Conservation (phyloP, 2,113 vertebrate genomes). For the Garra rufa region DNA sequence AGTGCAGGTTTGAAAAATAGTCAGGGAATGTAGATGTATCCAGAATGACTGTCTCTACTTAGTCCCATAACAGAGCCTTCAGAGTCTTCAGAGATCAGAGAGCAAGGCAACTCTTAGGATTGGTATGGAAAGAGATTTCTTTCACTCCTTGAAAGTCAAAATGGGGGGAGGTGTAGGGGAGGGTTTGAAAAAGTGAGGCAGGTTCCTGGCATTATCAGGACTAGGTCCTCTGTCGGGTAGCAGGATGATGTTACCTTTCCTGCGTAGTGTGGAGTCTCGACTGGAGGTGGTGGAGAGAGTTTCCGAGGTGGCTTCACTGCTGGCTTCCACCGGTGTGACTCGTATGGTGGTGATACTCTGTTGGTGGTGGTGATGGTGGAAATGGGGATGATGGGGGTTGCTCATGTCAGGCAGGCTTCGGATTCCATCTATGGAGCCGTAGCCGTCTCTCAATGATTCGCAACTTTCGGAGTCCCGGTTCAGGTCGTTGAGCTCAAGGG, state of each 20-base stretch:
- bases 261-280: conserved; percentile 91
- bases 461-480: conserved; percentile 93
- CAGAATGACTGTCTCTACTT: conserved; percentile 30
- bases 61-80: conserved; percentile 16
- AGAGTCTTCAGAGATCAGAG: conserved; percentile 38
- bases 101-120: conserved; percentile 55
- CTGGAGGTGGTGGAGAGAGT: conserved; percentile 88
- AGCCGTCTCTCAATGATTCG: conserved; percentile 87
- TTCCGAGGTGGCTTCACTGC: conserved; percentile 83
- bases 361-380: conserved; percentile 68
- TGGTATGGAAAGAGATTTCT: background rate
- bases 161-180: conserved; percentile 77
- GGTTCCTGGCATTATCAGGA: conserved; percentile 90
- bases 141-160: conserved; percentile 87
- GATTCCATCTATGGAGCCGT: conserved; percentile 86
- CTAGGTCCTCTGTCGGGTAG: conserved; percentile 93
- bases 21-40: conserved; percentile 20
- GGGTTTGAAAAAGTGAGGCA: conserved; percentile 92
- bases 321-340: conserved; percentile 89
- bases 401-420: conserved; percentile 65
- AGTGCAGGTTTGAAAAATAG: conserved; percentile 1
- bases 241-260: conserved; percentile 92
- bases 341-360: conserved; percentile 84
- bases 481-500: conserved; percentile 92
- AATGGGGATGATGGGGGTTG: conserved; percentile 71